Evolutionary conservation across 2,113 vertebrate species (phyloP).

Genomic region (Australoheros scitulus): DNA sequence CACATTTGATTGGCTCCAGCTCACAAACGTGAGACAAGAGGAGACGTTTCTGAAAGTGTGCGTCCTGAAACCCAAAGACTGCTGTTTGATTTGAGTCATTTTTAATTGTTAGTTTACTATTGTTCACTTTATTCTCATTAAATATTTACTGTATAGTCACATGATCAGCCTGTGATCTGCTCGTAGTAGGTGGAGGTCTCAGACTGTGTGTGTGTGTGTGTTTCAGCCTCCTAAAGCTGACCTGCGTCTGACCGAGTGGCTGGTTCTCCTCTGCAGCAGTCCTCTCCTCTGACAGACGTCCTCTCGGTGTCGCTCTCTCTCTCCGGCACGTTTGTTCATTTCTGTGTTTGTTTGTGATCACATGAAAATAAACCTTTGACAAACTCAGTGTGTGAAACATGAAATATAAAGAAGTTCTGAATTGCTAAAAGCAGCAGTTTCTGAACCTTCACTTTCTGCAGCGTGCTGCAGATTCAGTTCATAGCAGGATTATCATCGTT

Average conservation of each 20-base stretch:
- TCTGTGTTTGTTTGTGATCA: neutral
- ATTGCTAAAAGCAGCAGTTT: neutral
- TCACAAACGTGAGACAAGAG: no score
- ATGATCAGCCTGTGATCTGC: no score
- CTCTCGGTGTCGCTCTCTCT: neutral
- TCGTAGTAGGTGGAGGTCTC: no score
- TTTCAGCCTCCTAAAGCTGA: constrained; percentile 55
- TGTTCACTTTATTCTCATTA: no score
- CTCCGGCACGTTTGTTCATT: no score
- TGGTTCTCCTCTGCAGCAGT: constrained; percentile 69
- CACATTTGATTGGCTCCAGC: neutral
- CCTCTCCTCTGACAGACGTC: constrained; percentile 57
- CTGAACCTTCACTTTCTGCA: neutral
- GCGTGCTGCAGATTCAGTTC: no score
- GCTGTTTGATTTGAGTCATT: no score
- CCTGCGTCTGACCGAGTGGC: constrained; percentile 72
- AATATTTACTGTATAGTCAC: no score
- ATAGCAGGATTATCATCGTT: no score
- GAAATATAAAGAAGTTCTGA: neutral
- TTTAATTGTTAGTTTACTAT: no score
- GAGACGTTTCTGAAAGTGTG: no score
- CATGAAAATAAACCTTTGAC: neutral
- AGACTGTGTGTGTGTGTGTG: neutral
- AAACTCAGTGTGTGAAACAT: neutral
- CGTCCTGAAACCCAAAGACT: no score